Evolutionary conservation across 2,113 vertebrate species (phyloP).

Genomic region (Bothrops jararaca): DNA sequence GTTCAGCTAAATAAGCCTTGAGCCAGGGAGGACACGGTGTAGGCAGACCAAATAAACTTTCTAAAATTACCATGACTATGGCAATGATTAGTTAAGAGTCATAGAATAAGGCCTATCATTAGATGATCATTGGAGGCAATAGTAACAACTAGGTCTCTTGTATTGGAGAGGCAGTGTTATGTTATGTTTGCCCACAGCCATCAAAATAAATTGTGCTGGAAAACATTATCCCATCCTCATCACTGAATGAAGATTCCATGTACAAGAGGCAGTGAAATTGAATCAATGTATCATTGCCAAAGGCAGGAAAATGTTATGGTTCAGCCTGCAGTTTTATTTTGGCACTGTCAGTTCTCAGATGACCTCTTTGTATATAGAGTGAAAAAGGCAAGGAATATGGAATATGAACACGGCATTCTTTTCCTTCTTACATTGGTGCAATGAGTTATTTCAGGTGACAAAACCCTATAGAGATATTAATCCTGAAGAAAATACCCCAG

Average conservation of each 20-base stretch:
- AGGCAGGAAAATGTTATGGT: background rate
- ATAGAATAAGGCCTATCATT: background rate
- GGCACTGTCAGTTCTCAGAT: background rate
- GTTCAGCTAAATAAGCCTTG: background rate
- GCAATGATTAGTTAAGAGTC: background rate
- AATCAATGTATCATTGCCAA: background rate
- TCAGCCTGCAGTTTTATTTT: background rate
- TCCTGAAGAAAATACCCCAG: slow-evolving; percentile 23
- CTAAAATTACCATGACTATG: background rate
- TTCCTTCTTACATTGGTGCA: background rate
- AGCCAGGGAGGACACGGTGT: background rate
- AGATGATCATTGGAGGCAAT: background rate
- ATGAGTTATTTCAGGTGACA: background rate
- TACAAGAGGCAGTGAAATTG: background rate
- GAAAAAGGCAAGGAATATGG: background rate
- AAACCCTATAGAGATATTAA: background rate
- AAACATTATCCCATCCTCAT: background rate
- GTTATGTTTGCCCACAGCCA: background rate
- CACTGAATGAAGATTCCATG: background rate
- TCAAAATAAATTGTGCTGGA: background rate
- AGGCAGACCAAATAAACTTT: background rate
- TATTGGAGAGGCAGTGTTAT: background rate
- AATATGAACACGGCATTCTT: background rate
- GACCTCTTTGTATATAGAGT: background rate
- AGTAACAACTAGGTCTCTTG: background rate